These are phyloP conservation scores for Orthosia gracilis DNA, from an alignment of 2,888 invertebrate genomes.

Conservation along the genomic window DNA sequence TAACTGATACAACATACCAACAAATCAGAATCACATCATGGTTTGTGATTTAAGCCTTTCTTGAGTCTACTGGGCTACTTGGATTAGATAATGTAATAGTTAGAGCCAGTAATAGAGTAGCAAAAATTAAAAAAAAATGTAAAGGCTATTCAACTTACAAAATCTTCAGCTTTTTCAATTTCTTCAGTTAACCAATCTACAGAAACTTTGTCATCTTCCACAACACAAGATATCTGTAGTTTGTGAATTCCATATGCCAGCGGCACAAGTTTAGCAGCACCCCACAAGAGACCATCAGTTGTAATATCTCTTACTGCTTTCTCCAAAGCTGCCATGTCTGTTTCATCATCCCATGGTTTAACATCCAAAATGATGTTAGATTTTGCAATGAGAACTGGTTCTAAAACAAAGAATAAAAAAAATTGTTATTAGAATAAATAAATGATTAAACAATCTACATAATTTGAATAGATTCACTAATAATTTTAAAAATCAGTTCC, in stretches of 20 bases:
- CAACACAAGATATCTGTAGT: constrained; percentile 97
- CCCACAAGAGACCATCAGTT: constrained; percentile 98
- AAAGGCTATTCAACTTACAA: constrained; percentile 88
- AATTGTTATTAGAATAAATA: background rate
- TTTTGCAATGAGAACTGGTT: constrained; percentile 97
- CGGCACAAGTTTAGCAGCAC: constrained; percentile 97
- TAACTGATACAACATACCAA: too few species aligned
- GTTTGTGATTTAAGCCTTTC: too few species aligned
- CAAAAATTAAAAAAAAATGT: too few species aligned
- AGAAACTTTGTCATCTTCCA: constrained; percentile 99
- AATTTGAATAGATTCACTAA: background rate
- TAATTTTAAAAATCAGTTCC: background rate
- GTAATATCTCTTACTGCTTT: constrained; percentile 94
- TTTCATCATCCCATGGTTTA: constrained; percentile 98
- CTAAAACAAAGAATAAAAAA: constrained; percentile 80
- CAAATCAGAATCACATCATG: too few species aligned
- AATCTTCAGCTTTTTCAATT: constrained; percentile 96
- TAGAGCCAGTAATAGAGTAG: too few species aligned
- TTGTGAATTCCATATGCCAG: constrained; percentile 98
- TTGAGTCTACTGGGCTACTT: too few species aligned
- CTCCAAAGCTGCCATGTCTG: constrained; percentile 97
- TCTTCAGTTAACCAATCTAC: constrained; percentile 97
- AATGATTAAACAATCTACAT: background rate
- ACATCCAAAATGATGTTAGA: constrained; percentile 98
- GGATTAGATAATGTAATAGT: too few species aligned